phyloP scores from a whole-genome alignment of 2,113 vertebrate genomes.

The Rhinogobius similis region DNA sequence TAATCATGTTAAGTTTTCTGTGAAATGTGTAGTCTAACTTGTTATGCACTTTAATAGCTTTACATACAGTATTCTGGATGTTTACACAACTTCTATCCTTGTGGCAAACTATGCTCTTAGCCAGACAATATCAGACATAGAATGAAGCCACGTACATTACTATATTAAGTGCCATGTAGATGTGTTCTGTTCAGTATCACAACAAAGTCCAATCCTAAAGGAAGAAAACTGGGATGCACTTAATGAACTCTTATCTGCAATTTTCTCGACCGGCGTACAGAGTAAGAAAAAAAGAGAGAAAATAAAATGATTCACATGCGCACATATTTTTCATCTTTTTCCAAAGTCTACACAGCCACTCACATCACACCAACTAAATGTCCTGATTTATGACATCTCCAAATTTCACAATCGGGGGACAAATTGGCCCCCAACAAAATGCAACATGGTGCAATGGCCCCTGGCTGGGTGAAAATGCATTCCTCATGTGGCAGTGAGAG shows the following conservation, averaged over 20 bases:
- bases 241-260: slow-evolving; percentile 41
- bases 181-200: not conserved
- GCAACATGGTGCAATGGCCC: slow-evolving; percentile 54
- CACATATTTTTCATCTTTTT: slow-evolving; percentile 44
- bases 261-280: too few relatives aligned
- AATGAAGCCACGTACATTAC: not conserved
- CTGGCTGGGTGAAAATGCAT: slow-evolving; percentile 60
- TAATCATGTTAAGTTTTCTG: too few relatives aligned
- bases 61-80: not conserved
- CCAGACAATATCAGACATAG: not conserved
- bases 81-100: not conserved
- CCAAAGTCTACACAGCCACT: slow-evolving; percentile 57
- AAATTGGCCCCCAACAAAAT: slow-evolving; percentile 69
- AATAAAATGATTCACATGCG: slow-evolving; percentile 37
- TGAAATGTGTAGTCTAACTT: too few relatives aligned
- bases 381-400: slow-evolving; percentile 71
- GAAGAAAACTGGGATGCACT: slow-evolving; percentile 10
- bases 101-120: not conserved
- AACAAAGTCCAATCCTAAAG: not conserved
- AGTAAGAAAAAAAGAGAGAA: too few relatives aligned
- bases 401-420: slow-evolving; percentile 73
- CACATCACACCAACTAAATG: slow-evolving; percentile 52
- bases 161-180: not conserved
- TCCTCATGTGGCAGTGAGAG: slow-evolving; percentile 69
- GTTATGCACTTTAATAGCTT: not conserved